Conservation (phyloP, 1,140 invertebrate species). For the Habropoda laboriosa region DNA sequence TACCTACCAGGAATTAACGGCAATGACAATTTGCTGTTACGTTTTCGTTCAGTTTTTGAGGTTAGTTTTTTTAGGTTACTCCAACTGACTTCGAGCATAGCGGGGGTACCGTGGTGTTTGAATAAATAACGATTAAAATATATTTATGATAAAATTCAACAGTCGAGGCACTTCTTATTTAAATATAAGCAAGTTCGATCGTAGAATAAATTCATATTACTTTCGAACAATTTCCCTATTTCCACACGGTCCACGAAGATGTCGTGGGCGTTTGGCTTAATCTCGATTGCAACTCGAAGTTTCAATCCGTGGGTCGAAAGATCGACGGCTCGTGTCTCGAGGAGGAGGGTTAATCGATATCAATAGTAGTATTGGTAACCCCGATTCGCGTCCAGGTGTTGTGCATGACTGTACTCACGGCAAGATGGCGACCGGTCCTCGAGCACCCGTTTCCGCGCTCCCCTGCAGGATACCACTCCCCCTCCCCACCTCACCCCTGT, state of each 20-base stretch:
- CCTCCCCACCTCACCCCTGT: conserved; percentile 4
- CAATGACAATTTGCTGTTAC: neutral
- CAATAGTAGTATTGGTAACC: conserved; percentile 58
- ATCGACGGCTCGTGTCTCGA: conserved; percentile 5
- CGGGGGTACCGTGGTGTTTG: too few species aligned
- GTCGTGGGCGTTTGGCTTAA: neutral
- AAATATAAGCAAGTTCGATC: neutral
- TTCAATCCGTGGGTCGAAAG: conserved; percentile 2
- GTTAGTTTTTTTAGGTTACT: too few species aligned
- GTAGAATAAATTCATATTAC: neutral
- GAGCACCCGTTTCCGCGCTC: conserved; percentile 72
- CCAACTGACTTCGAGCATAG: too few species aligned
- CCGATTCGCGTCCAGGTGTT: conserved; percentile 66
- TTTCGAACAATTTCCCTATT: neutral
- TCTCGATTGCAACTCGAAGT: neutral
- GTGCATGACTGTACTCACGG: conserved; percentile 73
- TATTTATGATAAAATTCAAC: too few species aligned
- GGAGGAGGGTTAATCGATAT: conserved; percentile 52
- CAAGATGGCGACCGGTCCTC: conserved; percentile 76
- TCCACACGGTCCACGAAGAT: neutral
- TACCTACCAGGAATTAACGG: neutral
- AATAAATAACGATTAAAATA: too few species aligned
- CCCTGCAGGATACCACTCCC: conserved; percentile 61
- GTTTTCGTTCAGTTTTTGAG: neutral
- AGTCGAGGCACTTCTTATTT: neutral